Conservation (phyloP, 1,140 invertebrate species). For the Drosophila funebris region DNA sequence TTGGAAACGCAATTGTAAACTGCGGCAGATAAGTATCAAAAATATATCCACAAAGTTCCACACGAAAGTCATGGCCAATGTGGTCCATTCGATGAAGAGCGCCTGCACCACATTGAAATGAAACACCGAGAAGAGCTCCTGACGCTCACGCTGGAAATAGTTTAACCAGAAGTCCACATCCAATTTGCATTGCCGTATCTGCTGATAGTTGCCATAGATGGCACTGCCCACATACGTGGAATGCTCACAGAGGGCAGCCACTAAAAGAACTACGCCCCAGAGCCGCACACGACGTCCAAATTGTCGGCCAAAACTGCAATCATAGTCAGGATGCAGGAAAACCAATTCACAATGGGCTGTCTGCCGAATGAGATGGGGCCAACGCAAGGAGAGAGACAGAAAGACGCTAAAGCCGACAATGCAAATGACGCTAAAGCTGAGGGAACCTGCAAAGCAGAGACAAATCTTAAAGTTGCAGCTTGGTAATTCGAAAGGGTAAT, state of each 20-base stretch:
- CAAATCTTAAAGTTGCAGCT: background rate
- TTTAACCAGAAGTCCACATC: slow-evolving; percentile 73
- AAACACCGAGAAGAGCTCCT: slow-evolving; percentile 67
- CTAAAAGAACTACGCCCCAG: slow-evolving; percentile 52
- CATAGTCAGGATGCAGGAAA: slow-evolving; percentile 61
- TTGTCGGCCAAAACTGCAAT: slow-evolving; percentile 37
- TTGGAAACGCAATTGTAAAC: slow-evolving; percentile 85
- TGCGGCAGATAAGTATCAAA: slow-evolving; percentile 85
- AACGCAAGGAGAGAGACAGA: slow-evolving; percentile 56
- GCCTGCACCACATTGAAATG: slow-evolving; percentile 54
- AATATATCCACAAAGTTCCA: slow-evolving; percentile 89
- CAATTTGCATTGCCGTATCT: slow-evolving; percentile 70
- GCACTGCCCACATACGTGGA: slow-evolving; percentile 68
- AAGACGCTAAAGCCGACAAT: slow-evolving; percentile 64
- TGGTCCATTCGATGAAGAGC: slow-evolving; percentile 75
- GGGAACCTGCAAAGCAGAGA: slow-evolving; percentile 46
- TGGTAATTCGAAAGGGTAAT: no score
- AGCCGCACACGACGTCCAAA: slow-evolving; percentile 54
- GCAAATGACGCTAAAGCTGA: slow-evolving; percentile 76
- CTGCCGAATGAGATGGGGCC: slow-evolving; percentile 61
- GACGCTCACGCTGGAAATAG: slow-evolving; percentile 69
- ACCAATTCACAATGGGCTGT: slow-evolving; percentile 58
- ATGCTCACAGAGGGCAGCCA: slow-evolving; percentile 64
- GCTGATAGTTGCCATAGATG: slow-evolving; percentile 68
- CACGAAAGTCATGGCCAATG: slow-evolving; percentile 85